These are phyloP conservation scores for Cephus pygmeus DNA, from an alignment of 2,888 invertebrate genomes.

Conservation along the genomic window DNA sequence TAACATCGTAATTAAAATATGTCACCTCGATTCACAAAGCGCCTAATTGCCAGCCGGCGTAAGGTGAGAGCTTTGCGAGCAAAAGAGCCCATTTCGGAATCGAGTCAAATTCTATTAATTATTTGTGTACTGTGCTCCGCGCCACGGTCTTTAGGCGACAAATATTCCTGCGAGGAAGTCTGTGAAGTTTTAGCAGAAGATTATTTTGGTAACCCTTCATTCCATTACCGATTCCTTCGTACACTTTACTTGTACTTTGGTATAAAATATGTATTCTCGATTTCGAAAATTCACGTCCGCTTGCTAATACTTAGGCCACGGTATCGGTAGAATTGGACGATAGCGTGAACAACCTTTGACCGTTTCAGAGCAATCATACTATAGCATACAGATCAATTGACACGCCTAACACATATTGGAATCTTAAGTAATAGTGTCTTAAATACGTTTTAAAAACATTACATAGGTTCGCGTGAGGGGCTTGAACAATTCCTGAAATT, in stretches of 20 bases:
- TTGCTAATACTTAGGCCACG: background rate
- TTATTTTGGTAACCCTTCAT: background rate
- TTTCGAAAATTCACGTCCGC: background rate
- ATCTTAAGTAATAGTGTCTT: background rate
- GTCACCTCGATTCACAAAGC: conserved; percentile 25
- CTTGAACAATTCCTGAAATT: no score
- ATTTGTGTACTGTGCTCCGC: background rate
- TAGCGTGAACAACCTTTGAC: no score
- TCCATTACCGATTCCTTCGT: background rate
- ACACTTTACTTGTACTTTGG: background rate
- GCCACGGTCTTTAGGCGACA: background rate
- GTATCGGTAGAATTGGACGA: background rate
- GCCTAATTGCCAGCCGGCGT: conserved; percentile 17
- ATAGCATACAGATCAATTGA: background rate
- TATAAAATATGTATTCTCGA: background rate
- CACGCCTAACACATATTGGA: background rate
- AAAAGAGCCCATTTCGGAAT: background rate
- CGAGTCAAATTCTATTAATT: background rate
- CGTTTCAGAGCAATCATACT: background rate
- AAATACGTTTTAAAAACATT: no score
- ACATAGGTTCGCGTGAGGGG: no score
- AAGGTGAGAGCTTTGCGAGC: background rate
- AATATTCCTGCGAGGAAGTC: background rate
- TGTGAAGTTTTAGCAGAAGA: background rate
- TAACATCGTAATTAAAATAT: conserved; percentile 26